Evolutionary conservation across 2,797 vertebrate genomes (phyloP).

Genomic region (Spinus pinus): DNA sequence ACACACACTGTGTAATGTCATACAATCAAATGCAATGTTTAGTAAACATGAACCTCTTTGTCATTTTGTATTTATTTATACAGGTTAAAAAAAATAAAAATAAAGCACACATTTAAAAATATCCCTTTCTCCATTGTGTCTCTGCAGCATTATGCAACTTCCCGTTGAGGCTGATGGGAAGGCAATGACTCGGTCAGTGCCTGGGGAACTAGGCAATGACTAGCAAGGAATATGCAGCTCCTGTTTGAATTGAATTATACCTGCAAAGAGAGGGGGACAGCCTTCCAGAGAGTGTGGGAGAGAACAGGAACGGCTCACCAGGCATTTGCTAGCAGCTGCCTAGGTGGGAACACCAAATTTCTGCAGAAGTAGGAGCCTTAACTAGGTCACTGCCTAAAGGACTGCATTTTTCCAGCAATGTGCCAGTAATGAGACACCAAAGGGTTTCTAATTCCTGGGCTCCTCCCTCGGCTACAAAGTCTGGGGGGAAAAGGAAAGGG

Average conservation of each 20-base stretch:
- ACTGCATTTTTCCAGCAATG: background rate
- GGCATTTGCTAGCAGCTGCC: background rate
- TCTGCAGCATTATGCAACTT: slow-evolving; percentile 2
- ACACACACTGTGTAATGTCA: slow-evolving; percentile 74
- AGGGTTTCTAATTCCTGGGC: background rate
- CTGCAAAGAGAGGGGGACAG: background rate
- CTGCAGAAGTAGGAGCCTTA: background rate
- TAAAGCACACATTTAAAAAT: slow-evolving; percentile 74
- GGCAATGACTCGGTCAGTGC: background rate
- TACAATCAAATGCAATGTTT: slow-evolving; percentile 74
- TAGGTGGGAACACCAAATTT: background rate
- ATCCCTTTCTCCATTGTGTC: background rate
- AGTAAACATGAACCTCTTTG: slow-evolving; percentile 73
- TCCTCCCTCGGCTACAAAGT: fast-evolving
- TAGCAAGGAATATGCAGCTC: background rate
- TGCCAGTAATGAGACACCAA: background rate
- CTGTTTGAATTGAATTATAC: background rate
- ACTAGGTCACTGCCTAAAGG: background rate
- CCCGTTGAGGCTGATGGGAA: background rate
- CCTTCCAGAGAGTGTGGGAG: background rate
- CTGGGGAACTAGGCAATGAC: background rate
- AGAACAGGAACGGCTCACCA: background rate
- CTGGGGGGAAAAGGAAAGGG: background rate
- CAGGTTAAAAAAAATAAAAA: slow-evolving; percentile 65
- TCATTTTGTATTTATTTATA: slow-evolving; percentile 79